Base-by-base conservation (phyloP, 2,888 invertebrate species). In the Trichacis sp. region DNA sequence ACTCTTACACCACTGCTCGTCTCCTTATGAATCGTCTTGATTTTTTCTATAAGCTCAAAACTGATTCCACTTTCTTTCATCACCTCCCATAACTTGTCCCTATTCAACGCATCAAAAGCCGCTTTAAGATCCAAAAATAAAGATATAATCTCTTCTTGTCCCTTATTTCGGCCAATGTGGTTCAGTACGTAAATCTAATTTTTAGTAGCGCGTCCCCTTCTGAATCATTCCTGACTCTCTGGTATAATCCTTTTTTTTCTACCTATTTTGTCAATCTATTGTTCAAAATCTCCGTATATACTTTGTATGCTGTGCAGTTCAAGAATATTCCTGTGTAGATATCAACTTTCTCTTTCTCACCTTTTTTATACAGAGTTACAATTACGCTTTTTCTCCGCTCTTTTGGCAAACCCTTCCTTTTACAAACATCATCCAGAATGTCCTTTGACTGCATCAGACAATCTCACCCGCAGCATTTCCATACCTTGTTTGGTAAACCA, bases 271-370 rank as follows among this genome's bases (percentile, higher is more conserved):
- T 54, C 46, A 73, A 15, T 38, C 66, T 70, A 1, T 52, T 50
- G 0, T 48, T 60, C 14, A 73, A 1, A 1, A 72, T 50, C 15
- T 48, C 57, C 0, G 65, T 48, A 15, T 71, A 70, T 33, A 71
- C 58, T 19, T 72, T 69, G 33, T 71, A 73, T 1, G 49, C 58
- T 2, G 68, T 54, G 8, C 56, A 20, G 15, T 69, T 30, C 3
- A 74, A 15, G 0, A 69, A 57, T 3, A 73, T 66, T 6, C 67
- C 67, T 50, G 68, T 70, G 17, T 71, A 72, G 29, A 70, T 72
- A 8, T 38, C 30, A 5, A 33, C 40, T 1, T 58, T 24, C 1
- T 66, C 53, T 5, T 9, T 15, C 14, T 71, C 45, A 1, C 68
- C 65, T 24, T 68, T 67, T 46, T 72, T 73, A n/a, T 61, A 59